phyloP scores from a whole-genome alignment of 2,797 vertebrate genomes.

The Sebastes steindachneri region DNA sequence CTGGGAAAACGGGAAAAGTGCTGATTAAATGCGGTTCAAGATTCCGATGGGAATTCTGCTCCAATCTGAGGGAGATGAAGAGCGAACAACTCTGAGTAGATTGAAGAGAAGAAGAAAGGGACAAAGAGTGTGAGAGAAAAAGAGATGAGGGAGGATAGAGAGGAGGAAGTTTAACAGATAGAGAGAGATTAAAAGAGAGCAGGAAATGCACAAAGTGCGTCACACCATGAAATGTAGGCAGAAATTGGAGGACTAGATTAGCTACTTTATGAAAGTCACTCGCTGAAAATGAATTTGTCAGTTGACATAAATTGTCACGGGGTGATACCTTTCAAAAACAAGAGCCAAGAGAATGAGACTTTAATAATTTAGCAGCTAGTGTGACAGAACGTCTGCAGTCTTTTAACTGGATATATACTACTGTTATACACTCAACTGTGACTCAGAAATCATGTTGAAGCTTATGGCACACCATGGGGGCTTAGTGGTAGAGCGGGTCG shows the following conservation, averaged over 20 bases:
- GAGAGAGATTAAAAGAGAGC: slow-evolving; percentile 3
- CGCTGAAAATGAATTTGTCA: slow-evolving; percentile 11
- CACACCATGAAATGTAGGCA: neutral
- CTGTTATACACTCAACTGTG: too few species aligned
- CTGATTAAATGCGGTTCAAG: slow-evolving; percentile 58
- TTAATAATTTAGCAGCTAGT: neutral
- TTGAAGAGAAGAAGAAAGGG: slow-evolving; percentile 35
- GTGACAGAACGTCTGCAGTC: neutral
- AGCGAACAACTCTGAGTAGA: slow-evolving; percentile 27
- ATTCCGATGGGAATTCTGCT: slow-evolving; percentile 46
- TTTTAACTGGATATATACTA: neutral
- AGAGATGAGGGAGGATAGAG: neutral
- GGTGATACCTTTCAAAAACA: neutral
- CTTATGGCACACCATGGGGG: neutral
- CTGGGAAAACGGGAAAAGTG: slow-evolving; percentile 46
- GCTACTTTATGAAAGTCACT: neutral
- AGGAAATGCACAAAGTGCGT: neutral
- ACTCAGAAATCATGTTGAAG: neutral
- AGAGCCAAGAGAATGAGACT: neutral
- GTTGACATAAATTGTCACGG: neutral
- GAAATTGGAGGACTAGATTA: neutral
- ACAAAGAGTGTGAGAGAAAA: slow-evolving; percentile 2
- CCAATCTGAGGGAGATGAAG: slow-evolving; percentile 31
- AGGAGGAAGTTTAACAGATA: neutral
- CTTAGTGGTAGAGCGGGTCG: too few species aligned